phyloP scores from a whole-genome alignment of 2,888 invertebrate genomes.

The Muscina levida region DNA sequence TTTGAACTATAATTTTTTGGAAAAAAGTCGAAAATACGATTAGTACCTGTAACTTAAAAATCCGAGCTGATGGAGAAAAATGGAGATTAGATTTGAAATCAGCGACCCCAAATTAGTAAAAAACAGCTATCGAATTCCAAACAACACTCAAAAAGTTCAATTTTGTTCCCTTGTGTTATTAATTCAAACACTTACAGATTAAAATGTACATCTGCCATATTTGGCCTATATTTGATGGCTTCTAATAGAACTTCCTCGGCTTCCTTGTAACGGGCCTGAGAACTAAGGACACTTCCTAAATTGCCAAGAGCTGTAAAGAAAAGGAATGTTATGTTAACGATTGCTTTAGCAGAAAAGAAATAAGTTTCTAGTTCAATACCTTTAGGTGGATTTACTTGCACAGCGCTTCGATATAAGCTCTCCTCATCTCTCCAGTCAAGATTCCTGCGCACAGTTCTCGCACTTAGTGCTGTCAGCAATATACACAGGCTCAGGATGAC shows the following conservation, averaged over 20 bases:
- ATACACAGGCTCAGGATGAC: conserved; percentile 80
- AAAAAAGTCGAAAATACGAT: too few relatives aligned
- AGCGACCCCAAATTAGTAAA: too few relatives aligned
- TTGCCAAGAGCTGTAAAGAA: conserved; percentile 92
- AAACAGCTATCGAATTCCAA: too few relatives aligned
- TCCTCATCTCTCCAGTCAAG: conserved; percentile 96
- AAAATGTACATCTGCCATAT: conserved; percentile 99
- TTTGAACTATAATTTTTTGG: too few relatives aligned
- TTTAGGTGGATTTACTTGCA: conserved; percentile 98
- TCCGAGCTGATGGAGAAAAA: too few relatives aligned
- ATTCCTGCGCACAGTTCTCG: conserved; percentile 90
- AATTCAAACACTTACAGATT: conserved; percentile 92
- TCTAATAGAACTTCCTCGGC: conserved; percentile 95
- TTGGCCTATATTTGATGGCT: conserved; percentile 94
- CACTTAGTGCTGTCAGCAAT: conserved; percentile 86
- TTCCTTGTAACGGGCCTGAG: conserved; percentile 91
- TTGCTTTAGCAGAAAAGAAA: too few relatives aligned
- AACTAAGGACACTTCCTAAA: conserved; percentile 96
- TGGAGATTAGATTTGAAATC: too few relatives aligned
- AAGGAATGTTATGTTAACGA: conserved; percentile 1
- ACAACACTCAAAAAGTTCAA: too few relatives aligned
- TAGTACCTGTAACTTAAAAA: too few relatives aligned
- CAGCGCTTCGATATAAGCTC: conserved; percentile 93
- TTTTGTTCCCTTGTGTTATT: too few relatives aligned
- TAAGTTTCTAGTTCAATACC: too few relatives aligned